phyloP scores from a whole-genome alignment of 1,140 invertebrate species.

The Solenopsis invicta region DNA sequence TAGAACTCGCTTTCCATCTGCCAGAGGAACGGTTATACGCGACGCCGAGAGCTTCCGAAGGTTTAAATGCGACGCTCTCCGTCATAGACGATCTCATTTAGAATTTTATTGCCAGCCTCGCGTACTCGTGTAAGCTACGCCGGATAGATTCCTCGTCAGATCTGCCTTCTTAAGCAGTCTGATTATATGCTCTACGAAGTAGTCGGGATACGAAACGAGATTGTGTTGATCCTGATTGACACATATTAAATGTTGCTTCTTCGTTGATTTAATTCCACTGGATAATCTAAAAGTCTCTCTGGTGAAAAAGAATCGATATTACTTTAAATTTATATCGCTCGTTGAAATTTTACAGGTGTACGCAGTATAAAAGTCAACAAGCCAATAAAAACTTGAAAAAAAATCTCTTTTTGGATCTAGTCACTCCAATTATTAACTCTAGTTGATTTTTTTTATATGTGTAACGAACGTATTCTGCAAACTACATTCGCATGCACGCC shows the following conservation, averaged over 20 bases:
- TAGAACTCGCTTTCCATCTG: conserved; percentile 64
- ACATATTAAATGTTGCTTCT: conserved; percentile 18
- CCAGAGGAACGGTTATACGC: conserved; percentile 45
- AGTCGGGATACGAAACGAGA: neutral
- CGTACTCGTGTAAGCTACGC: conserved; percentile 33
- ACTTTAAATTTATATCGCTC: neutral
- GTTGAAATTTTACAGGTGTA: neutral
- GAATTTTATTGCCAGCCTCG: conserved; percentile 56
- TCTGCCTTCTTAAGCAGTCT: conserved; percentile 10
- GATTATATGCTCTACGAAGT: conserved; percentile 6
- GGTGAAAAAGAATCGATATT: conserved; percentile 14
- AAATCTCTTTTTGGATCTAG: neutral
- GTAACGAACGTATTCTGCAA: neutral
- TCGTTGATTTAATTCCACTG: conserved; percentile 12
- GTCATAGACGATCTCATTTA: conserved; percentile 51
- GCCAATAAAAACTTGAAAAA: neutral
- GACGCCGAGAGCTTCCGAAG: conserved; percentile 4
- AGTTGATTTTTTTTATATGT: neutral
- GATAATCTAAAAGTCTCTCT: neutral
- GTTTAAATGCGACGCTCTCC: conserved; percentile 37
- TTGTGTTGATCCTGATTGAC: conserved; percentile 39
- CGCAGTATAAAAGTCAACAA: neutral
- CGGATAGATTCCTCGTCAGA: conserved; percentile 31
- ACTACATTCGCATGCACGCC: neutral
- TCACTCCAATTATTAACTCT: conserved; percentile 6